Percentiles rank a stretch among this genome's conserved stretches.
Conservation (phyloP, 2,888 invertebrate genomes). For the Drosophila koepferae region DNA sequence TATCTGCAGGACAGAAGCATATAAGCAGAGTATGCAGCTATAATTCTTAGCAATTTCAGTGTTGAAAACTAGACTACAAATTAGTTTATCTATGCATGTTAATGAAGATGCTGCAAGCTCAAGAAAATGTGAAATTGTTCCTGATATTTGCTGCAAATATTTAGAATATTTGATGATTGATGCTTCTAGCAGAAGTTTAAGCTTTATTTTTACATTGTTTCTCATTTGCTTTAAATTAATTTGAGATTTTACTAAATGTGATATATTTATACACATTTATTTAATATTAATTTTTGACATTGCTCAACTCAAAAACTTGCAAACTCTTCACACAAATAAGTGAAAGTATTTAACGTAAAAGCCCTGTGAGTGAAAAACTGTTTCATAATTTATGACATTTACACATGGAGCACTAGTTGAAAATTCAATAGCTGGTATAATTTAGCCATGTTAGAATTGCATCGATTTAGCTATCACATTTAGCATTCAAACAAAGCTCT, state of each 20-base stretch:
- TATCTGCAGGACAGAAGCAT: background rate
- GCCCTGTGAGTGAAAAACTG: no score
- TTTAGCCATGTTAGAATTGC: background rate
- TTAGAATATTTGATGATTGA: background rate
- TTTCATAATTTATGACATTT: no score
- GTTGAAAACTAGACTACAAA: background rate
- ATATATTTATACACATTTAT: no score
- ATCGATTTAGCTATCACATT: conserved; percentile 41
- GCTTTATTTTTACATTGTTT: no score
- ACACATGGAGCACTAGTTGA: background rate
- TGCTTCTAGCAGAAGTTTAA: background rate
- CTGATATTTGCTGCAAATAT: background rate
- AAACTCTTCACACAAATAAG: no score
- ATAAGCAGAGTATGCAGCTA: background rate
- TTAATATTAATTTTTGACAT: no score
- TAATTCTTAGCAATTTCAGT: conserved; percentile 1
- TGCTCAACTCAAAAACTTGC: no score
- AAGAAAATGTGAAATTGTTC: background rate
- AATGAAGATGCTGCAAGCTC: background rate
- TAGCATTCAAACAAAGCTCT: conserved; percentile 1
- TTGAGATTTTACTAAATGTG: no score
- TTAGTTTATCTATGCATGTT: background rate
- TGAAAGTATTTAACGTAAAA: no score
- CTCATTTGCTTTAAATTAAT: no score
- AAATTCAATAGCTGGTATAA: background rate